A percentile compares a stretch with the other conserved stretches of the same genome.
Conservation (phyloP, 2,888 invertebrate species). For the Drosophila colorata region DNA sequence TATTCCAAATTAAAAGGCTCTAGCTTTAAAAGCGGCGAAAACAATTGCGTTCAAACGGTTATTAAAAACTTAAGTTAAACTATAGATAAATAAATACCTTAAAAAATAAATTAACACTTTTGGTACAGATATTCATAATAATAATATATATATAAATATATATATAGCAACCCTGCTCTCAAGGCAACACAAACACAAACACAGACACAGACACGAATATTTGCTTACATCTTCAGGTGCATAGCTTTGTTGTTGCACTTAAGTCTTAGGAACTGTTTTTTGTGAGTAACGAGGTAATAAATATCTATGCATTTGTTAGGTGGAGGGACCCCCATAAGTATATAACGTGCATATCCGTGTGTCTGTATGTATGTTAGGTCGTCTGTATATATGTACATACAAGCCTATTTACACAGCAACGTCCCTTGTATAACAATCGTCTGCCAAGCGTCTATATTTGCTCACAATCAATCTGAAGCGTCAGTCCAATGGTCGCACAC, state of each 20-base stretch:
- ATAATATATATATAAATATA: no score
- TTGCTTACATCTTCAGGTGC: not conserved
- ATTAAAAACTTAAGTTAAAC: no score
- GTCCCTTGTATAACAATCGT: conserved; percentile 52
- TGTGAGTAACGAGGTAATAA: not conserved
- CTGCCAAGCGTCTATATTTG: conserved; percentile 65
- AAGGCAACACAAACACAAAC: not conserved
- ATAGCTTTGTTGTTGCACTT: not conserved
- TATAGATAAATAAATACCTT: no score
- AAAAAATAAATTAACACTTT: no score
- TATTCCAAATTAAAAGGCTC: no score
- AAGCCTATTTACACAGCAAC: conserved; percentile 4
- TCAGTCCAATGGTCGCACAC: conserved; percentile 47
- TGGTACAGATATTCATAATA: no score
- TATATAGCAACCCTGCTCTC: not conserved
- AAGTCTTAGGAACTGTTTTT: not conserved
- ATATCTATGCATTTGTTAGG: conserved; percentile 8
- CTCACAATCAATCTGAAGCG: conserved; percentile 63
- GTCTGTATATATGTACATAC: not conserved
- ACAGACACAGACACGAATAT: not conserved
- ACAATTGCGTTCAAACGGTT: no score
- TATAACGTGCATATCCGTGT: conserved; percentile 10
- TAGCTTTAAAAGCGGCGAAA: no score
- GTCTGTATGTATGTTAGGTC: not conserved
- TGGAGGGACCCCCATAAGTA: not conserved